Evolutionary conservation across 2,888 invertebrate genomes (phyloP), one percentile per base, ranked within the genome.

Genomic region (Erannis defoliaria): DNA sequence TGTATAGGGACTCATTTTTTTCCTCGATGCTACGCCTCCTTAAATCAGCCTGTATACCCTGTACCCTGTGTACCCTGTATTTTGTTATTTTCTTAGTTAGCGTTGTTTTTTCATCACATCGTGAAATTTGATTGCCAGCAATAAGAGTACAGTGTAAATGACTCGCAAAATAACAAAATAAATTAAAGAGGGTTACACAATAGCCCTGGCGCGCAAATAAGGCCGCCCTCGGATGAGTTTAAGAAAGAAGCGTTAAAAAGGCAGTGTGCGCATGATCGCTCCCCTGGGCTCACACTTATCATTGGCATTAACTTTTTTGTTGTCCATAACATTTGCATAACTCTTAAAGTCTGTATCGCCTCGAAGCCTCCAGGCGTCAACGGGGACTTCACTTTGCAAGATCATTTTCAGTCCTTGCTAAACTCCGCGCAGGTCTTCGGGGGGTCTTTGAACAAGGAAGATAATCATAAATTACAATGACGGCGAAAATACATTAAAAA

Each of bases 281-380:
- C 90, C 91, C 90, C 68, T 68, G 86, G 81, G 92, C 74, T 64
- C 77, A 82, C 86, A 90, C 91, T 92, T 92, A 92, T 92, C 92
- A 90, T 89, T 87, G 90, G 86, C 90, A 89, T 91, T 89, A 92
- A 90, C 89, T 91, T 92, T 92, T 93, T 93, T 91, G 90, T 90
- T 90, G 91, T 92, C 92, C 90, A 91, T 93, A 93, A 93, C 86
- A 93, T 93, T 93, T 90, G 92, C 93, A 93, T 93, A 93, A 86
- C 88, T 88, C 86, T 83, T 82, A 85, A 88, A 86, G 84, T 88
- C 85, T 85, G 76, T 88, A 85, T 87, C 84, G 84, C 85, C 77
- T 85, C 78, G 72, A 77, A 80, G 86, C 84, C 88, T 82, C 68
- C 76, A 73, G 89, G 90, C 89, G 84, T 76, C 85, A 77, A 73